Evolutionary conservation across 2,797 vertebrate genomes (phyloP).

Genomic region (Uromys caudimaculatus): DNA sequence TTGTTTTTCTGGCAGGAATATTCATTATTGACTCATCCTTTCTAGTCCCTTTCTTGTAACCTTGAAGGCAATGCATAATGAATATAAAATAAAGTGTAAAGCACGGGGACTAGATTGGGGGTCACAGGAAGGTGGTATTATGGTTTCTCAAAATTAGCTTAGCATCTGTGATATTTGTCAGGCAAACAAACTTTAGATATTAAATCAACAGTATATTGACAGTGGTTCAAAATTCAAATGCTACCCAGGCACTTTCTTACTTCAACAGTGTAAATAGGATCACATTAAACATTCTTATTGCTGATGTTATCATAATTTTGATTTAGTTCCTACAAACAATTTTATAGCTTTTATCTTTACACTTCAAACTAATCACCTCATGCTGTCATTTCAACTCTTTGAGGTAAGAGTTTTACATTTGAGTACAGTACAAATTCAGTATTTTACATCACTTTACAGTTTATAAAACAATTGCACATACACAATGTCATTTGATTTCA

Average conservation of each 20-base stretch:
- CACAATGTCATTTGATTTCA: neutral
- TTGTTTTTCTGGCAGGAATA: constrained; percentile 69
- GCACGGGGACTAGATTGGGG: neutral
- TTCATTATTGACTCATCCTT: constrained; percentile 64
- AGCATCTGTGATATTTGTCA: constrained; percentile 60
- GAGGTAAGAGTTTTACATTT: neutral
- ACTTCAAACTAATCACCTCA: constrained; percentile 8
- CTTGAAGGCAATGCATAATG: constrained; percentile 55
- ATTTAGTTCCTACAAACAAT: constrained; percentile 53
- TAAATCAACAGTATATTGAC: constrained; percentile 58
- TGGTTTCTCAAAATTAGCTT: constrained; percentile 70
- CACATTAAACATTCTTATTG: constrained; percentile 62
- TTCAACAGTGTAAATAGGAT: constrained; percentile 48
- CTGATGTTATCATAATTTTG: constrained; percentile 51
- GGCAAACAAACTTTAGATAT: constrained; percentile 59
- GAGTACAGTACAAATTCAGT: neutral
- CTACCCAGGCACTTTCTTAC: neutral
- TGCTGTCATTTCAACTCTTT: constrained; percentile 23
- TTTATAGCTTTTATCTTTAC: constrained; percentile 64
- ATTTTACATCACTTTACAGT: neutral
- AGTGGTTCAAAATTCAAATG: constrained; percentile 62
- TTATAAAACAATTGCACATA: neutral
- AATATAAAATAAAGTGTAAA: constrained; percentile 61
- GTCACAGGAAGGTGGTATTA: constrained; percentile 47
- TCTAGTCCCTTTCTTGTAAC: constrained; percentile 74